phyloP scores from a whole-genome alignment of 1,140 invertebrate species.

The Druon quercuslanigerum region DNA sequence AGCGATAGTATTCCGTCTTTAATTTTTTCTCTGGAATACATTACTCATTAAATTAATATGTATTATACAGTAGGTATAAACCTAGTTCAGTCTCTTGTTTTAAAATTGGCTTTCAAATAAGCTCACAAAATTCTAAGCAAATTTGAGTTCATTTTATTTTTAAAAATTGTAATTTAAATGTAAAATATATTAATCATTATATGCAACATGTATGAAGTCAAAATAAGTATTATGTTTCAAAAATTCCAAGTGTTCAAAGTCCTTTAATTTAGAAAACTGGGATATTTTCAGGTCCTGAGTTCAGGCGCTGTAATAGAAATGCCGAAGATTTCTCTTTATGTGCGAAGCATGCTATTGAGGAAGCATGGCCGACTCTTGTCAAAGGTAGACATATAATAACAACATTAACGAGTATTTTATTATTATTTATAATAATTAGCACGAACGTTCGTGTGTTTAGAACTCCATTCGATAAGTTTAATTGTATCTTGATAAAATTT shows the following conservation, averaged over 20 bases:
- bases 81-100: no score
- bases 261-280: constrained; percentile 26
- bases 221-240: background rate
- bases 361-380: constrained; percentile 68
- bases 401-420: constrained; percentile 31
- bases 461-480: background rate
- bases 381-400: constrained; percentile 57
- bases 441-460: no score
- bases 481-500: constrained; percentile 9
- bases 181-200: constrained; percentile 1
- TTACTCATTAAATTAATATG: no score
- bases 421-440: background rate
- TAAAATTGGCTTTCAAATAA: no score
- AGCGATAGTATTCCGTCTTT: no score
- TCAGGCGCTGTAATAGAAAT: constrained; percentile 67
- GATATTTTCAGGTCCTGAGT: constrained; percentile 52
- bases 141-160: constrained; percentile 16
- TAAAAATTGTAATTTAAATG: background rate
- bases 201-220: constrained; percentile 36
- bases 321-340: constrained; percentile 68
- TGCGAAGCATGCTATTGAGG: constrained; percentile 69
- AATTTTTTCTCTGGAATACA: no score
- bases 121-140: no score
- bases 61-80: no score
- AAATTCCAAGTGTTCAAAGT: no score